These are phyloP conservation scores for Xenopus tropicalis DNA, from an alignment of 2,113 vertebrate species.

Conservation along the genomic window DNA sequence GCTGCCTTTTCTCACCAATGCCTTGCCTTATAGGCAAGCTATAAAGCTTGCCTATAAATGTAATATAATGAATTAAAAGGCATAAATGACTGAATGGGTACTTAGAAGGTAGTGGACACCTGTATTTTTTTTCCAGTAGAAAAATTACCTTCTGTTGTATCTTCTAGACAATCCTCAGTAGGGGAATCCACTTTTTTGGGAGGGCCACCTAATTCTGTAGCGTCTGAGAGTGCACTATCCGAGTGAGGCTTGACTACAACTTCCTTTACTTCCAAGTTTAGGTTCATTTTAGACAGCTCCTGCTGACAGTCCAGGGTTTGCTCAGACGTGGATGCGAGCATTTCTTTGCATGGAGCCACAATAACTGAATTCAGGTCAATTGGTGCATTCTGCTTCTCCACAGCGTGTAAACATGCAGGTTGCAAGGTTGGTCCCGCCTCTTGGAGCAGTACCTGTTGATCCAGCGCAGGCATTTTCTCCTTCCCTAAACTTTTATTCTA, in stretches of 20 bases:
- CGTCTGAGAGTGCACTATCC: slow-evolving; percentile 44
- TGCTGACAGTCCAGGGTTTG: not conserved
- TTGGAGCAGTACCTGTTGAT: not conserved
- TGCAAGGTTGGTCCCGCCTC: not conserved
- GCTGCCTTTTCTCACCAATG: no score
- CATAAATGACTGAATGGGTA: no score
- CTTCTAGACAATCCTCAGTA: slow-evolving; percentile 72
- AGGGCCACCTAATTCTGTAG: slow-evolving; percentile 45
- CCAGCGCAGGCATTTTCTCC: not conserved
- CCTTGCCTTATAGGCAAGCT: no score
- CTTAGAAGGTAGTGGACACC: no score
- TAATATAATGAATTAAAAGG: no score
- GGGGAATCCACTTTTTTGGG: slow-evolving; percentile 71
- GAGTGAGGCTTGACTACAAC: slow-evolving; percentile 1
- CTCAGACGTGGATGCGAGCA: not conserved
- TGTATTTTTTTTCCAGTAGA: no score
- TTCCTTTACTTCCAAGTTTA: slow-evolving; percentile 39
- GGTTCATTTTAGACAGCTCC: not conserved
- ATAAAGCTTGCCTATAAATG: no score
- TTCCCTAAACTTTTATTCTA: not conserved
- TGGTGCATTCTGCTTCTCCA: slow-evolving; percentile 36
- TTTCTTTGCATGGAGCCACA: not conserved
- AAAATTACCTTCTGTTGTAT: slow-evolving; percentile 69
- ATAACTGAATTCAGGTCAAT: slow-evolving; percentile 26
- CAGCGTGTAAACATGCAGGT: not conserved